Conservation (phyloP, 1,140 invertebrate species). For the Lethrus apterus region DNA sequence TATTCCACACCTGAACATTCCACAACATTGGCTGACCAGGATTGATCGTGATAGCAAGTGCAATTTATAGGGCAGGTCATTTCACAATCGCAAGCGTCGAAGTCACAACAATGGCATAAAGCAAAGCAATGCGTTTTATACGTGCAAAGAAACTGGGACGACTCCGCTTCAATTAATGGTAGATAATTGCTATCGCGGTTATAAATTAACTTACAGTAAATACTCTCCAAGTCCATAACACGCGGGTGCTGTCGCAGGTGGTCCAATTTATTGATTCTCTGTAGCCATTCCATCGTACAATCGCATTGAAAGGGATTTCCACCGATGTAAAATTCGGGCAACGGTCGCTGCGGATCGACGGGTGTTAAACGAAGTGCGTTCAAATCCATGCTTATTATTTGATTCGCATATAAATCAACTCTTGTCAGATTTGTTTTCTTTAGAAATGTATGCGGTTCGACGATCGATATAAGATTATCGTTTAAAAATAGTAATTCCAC, state of each 20-base stretch:
- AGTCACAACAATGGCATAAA: conserved; percentile 89
- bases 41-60: conserved; percentile 89
- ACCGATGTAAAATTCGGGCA: conserved; percentile 81
- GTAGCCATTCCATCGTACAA: conserved; percentile 83
- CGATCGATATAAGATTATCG: conserved; percentile 70
- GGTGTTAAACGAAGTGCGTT: conserved; percentile 67
- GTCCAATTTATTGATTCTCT: conserved; percentile 69
- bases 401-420: conserved; percentile 80
- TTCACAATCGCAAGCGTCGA: conserved; percentile 91
- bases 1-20: conserved; percentile 79
- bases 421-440: conserved; percentile 74
- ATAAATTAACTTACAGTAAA: conserved; percentile 84
- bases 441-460: conserved; percentile 75
- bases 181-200: conserved; percentile 72
- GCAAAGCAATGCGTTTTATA: conserved; percentile 91
- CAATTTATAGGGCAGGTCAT: conserved; percentile 92
- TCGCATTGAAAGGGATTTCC: conserved; percentile 83
- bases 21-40: conserved; percentile 88
- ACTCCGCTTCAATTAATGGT: conserved; percentile 72
- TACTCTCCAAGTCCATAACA: conserved; percentile 84
- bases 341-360: conserved; percentile 55
- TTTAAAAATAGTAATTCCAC: conserved; percentile 74
- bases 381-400: conserved; percentile 73
- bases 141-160: conserved; percentile 84
- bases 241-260: conserved; percentile 73